Evolutionary conservation across 2,888 invertebrate species (phyloP).

Genomic region (Eristalis pertinax): DNA sequence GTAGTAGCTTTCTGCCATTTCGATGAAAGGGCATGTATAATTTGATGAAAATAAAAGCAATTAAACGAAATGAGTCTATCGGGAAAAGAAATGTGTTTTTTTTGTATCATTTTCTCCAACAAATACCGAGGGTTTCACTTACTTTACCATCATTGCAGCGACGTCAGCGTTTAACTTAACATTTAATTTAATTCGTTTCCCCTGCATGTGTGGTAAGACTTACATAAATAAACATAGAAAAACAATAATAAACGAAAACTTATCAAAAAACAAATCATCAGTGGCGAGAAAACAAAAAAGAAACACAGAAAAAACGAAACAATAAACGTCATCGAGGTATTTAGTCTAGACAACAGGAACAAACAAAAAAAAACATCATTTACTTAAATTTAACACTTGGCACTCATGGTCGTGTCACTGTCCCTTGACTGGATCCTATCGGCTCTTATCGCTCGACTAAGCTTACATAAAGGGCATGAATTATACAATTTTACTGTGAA

Average conservation of each 20-base stretch:
- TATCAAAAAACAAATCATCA: background rate
- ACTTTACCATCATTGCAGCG: constrained; percentile 33
- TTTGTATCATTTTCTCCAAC: background rate
- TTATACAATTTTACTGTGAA: background rate
- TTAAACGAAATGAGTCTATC: background rate
- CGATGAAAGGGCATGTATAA: background rate
- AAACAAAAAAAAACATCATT: background rate
- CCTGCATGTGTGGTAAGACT: background rate
- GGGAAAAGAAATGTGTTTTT: background rate
- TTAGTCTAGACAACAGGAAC: background rate
- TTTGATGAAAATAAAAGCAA: constrained; percentile 21
- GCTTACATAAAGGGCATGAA: background rate
- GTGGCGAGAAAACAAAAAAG: background rate
- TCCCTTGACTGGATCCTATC: background rate
- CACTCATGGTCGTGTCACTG: background rate
- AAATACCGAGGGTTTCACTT: constrained; percentile 17
- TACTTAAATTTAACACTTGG: background rate
- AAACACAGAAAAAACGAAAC: background rate
- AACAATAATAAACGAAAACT: background rate
- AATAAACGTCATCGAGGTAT: background rate
- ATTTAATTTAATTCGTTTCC: constrained; percentile 1
- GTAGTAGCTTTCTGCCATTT: background rate
- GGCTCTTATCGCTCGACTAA: background rate
- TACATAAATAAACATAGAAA: background rate
- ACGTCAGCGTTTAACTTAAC: constrained; percentile 17